Evolutionary conservation across 2,888 invertebrate genomes (phyloP).

Genomic region (Apotomis betuletana): DNA sequence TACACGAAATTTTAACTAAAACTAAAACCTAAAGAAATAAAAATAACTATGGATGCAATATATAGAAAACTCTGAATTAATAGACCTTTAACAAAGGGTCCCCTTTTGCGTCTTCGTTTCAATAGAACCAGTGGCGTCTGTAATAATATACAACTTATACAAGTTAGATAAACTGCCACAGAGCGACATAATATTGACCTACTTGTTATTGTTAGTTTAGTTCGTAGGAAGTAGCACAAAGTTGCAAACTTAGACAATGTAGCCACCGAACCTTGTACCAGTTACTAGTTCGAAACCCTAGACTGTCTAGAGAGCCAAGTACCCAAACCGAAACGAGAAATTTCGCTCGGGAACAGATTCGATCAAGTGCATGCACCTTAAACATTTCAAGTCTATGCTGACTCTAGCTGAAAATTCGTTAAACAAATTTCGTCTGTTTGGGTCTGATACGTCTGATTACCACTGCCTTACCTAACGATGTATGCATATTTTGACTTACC

Average conservation of each 20-base stretch:
- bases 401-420: conserved; percentile 11
- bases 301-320: not conserved
- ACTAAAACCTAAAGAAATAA: no score
- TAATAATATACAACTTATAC: not conserved
- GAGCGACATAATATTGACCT: conserved; percentile 27
- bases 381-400: conserved; percentile 6
- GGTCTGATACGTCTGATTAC: not conserved
- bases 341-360: conserved; percentile 6
- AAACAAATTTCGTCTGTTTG: not conserved
- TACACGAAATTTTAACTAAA: no score
- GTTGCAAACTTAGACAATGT: conserved; percentile 31
- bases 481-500: no score
- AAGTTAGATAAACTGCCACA: conserved; percentile 3
- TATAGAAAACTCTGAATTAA: no score
- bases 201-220: conserved; percentile 31
- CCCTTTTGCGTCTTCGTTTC: not conserved
- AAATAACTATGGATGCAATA: no score
- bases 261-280: conserved; percentile 30
- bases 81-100: not conserved
- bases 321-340: not conserved
- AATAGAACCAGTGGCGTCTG: not conserved
- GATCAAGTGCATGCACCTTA: conserved; percentile 14
- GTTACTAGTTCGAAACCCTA: conserved; percentile 12
- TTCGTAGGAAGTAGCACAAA: conserved; percentile 20
- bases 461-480: no score